phyloP scores from a whole-genome alignment of 1,140 invertebrate species.

The Heliothis subflexa region DNA sequence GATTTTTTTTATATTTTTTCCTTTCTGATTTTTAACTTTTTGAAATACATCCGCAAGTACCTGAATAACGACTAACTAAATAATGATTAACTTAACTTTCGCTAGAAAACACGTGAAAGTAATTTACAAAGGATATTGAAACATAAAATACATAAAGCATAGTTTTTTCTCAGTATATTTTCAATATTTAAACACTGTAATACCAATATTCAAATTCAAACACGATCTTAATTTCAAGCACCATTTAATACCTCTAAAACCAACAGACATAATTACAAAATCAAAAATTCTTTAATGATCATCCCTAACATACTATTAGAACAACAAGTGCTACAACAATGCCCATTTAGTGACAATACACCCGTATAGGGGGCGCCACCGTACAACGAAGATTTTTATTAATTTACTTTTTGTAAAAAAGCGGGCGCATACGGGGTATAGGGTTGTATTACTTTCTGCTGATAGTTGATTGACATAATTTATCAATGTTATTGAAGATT shows the following conservation, averaged over 20 bases:
- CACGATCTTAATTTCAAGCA: neutral
- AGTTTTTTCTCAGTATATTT: neutral
- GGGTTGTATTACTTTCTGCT: constrained; percentile 17
- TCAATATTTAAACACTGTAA: no score
- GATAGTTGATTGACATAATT: constrained; percentile 30
- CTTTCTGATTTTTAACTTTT: no score
- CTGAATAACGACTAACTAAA: no score
- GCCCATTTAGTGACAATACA: constrained; percentile 31
- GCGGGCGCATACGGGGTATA: constrained; percentile 37
- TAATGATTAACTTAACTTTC: no score
- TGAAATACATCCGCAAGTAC: no score
- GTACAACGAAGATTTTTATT: constrained; percentile 36
- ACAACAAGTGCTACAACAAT: constrained; percentile 35
- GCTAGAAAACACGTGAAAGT: no score
- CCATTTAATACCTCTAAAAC: neutral
- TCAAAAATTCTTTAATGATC: constrained; percentile 9
- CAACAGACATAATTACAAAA: neutral
- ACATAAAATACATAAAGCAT: neutral
- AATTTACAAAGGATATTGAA: neutral
- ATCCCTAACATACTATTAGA: neutral
- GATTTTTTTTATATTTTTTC: no score
- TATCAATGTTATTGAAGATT: constrained; percentile 3
- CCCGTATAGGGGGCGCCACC: constrained; percentile 42
- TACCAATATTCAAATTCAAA: neutral
- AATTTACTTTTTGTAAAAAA: constrained; percentile 44